These are phyloP conservation scores for Pagetopsis macropterus DNA, from an alignment of 2,797 vertebrate species.

Conservation along the genomic window DNA sequence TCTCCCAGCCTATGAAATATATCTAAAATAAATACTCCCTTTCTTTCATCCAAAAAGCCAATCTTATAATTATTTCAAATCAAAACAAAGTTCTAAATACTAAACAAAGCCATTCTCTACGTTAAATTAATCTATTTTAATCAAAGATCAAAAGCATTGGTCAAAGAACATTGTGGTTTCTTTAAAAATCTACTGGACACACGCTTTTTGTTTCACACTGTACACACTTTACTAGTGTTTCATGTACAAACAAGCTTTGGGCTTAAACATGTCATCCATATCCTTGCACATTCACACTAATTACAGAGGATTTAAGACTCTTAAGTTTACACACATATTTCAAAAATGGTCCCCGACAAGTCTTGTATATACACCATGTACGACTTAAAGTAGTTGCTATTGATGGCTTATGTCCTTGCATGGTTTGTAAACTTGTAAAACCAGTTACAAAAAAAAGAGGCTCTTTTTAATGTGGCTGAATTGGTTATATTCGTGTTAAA, in stretches of 20 bases:
- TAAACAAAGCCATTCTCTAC: conserved; percentile 24
- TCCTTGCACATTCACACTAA: not conserved
- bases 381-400: not conserved
- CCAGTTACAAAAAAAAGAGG: not conserved
- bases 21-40: conserved; percentile 41
- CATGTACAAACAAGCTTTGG: not conserved
- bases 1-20: too few species aligned
- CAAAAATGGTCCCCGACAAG: not conserved
- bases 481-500: not conserved
- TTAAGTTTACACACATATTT: not conserved
- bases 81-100: conserved; percentile 27
- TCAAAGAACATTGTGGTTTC: conserved; percentile 2
- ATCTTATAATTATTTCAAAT: conserved; percentile 52
- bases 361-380: not conserved
- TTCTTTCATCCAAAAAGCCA: conserved; percentile 45
- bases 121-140: too few species aligned
- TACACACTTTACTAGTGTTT: conserved; percentile 1
- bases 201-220: not conserved
- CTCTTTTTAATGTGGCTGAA: not conserved
- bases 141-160: conserved; percentile 15
- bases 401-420: not conserved
- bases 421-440: not conserved
- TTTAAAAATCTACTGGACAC: conserved; percentile 4
- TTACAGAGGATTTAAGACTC: not conserved
- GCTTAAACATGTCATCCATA: not conserved